Evolutionary conservation across 2,888 invertebrate species (phyloP), one percentile per base, ranked within the genome.

Genomic region (Melanargia galathea): DNA sequence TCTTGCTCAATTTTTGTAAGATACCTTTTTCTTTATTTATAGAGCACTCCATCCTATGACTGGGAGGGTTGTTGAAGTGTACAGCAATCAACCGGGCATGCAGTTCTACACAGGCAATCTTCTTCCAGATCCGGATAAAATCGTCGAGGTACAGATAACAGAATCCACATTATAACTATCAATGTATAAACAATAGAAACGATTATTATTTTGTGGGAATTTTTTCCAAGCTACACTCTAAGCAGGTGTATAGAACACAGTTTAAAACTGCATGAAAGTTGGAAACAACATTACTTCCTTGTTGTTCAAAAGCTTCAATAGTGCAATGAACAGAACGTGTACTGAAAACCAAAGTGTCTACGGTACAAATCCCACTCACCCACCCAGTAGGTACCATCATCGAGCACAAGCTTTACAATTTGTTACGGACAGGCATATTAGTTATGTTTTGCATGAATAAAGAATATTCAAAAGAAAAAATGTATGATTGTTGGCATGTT

Each of bases 71-170:
- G 78, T 98, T 60, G 96, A 97, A 80, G 93, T 97, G 0, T 95
- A 94, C 72, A 95, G 97, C 65, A 95, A 97, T 80, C 97, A 97
- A 80, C 97, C 97, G 0, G 98, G 97, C 0, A 93, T 98, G 62
- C 98, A 98, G 82, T 95, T 98, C 76, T 98, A 98, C 80, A 97
- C 97, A 0, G 93, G 95, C 0, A 97, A 97, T 79, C 90, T 86
- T 64, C 86, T 97, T 38, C 96, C 97, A 0, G 93, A 94, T 71
- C 87, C 87, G 0, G 82, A 86, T 43, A 85, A 81, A 56, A 91
- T 91, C 40, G 66, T 87, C 1, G 86, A 84, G 76, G 89, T 86
- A 52, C 2, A n/a, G n/a, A n/a, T n/a, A n/a, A 22, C 10, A 56
- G 2, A 18, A 43, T 35, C 13, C 35, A 13, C 13, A 11, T 35